phyloP scores from a whole-genome alignment of 2,888 invertebrate species.

The Netelia fuscicornis region DNA sequence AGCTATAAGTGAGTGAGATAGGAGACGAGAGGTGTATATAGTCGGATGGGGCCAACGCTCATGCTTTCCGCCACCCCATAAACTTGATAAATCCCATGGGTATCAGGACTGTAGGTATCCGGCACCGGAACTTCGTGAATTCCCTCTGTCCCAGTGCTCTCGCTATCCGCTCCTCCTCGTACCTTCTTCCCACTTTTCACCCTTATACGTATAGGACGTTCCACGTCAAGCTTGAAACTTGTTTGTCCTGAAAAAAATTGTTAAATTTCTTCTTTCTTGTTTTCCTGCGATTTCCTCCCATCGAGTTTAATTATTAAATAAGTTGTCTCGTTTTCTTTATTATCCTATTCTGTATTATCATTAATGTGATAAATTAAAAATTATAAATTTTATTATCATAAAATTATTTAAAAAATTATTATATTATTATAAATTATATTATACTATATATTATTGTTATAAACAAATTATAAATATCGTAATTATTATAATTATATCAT shows the following conservation, averaged over 20 bases:
- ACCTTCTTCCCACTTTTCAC: conserved; percentile 30
- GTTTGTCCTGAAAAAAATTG: neutral
- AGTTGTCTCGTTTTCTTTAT: too few species aligned
- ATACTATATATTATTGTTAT: too few species aligned
- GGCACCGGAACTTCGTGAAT: conserved; percentile 70
- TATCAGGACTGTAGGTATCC: conserved; percentile 66
- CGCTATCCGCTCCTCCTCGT: conserved; percentile 64
- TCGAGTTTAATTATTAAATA: too few species aligned
- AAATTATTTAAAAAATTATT: neutral
- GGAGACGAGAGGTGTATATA: conserved; percentile 32
- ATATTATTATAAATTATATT: too few species aligned
- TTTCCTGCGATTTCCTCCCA: neutral
- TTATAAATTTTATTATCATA: neutral
- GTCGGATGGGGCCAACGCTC: conserved; percentile 23
- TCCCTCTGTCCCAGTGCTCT: conserved; percentile 61
- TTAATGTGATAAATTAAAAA: neutral
- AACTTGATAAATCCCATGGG: conserved; percentile 79
- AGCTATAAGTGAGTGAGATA: neutral
- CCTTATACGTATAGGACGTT: neutral
- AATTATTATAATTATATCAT: too few species aligned
- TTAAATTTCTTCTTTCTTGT: neutral
- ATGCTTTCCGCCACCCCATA: conserved; percentile 73
- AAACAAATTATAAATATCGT: neutral
- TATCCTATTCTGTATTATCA: too few species aligned
- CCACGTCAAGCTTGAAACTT: neutral